Evolutionary conservation across 92 coral and sea anemone genomes (phyloP).

Genomic region (Parazoanthus atlanticus): DNA sequence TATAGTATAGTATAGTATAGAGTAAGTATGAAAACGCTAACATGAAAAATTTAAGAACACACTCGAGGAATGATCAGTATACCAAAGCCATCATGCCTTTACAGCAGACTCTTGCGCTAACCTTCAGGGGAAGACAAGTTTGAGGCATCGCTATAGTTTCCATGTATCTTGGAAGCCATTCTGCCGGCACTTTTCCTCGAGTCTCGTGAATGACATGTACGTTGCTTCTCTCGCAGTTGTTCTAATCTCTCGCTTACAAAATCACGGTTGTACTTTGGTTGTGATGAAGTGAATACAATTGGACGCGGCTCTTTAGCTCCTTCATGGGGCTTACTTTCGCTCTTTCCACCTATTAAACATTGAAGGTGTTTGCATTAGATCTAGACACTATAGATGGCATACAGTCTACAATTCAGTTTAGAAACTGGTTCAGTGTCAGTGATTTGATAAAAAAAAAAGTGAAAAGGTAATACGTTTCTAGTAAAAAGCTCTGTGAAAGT

Average conservation of each 20-base stretch:
- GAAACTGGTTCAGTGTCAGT: too few relatives aligned
- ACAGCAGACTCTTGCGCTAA: not conserved
- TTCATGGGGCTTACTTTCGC: not conserved
- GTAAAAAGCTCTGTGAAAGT: too few relatives aligned
- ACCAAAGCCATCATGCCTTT: not conserved
- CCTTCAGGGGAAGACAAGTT: conserved; percentile 8
- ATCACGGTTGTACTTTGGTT: conserved; percentile 1
- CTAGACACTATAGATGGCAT: too few relatives aligned
- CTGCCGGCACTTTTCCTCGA: not conserved
- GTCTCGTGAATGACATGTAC: not conserved
- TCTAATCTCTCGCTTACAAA: conserved; percentile 5
- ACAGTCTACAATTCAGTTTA: too few relatives aligned
- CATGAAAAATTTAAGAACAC: too few relatives aligned
- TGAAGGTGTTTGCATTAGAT: not conserved
- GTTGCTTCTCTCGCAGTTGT: conserved; percentile 14
- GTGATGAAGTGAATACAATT: conserved; percentile 38
- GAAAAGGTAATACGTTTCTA: too few relatives aligned
- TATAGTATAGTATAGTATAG: too few relatives aligned
- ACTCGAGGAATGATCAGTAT: not conserved
- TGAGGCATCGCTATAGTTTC: not conserved
- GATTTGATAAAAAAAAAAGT: too few relatives aligned
- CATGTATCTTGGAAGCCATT: not conserved
- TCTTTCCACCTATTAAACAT: not conserved
- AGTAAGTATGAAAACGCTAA: too few relatives aligned
- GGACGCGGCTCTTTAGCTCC: conserved; percentile 15